A percentile compares a stretch with the other conserved stretches of the same genome.
Evolutionary conservation across 2,797 vertebrate species (phyloP).

Genomic region (Microctenopoma lineatum): DNA sequence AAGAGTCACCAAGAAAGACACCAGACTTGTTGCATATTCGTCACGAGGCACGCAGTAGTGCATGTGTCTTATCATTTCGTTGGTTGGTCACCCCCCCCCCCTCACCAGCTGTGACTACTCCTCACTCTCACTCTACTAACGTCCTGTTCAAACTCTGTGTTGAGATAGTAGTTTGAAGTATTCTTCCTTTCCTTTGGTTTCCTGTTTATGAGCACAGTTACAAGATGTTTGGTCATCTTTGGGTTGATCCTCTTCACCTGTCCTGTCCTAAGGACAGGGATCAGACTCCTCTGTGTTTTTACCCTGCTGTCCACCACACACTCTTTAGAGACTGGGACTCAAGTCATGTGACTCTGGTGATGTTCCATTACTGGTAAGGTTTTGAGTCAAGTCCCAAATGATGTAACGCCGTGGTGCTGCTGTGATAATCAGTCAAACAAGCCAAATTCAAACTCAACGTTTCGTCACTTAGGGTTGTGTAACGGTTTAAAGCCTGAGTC

Average conservation of each 20-base stretch:
- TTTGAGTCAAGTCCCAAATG: not conserved
- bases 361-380: not conserved
- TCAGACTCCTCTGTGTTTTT: conserved; percentile 41
- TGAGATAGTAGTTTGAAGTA: conserved; percentile 13
- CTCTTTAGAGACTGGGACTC: conserved; percentile 48
- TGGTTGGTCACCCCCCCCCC: conserved; percentile 32
- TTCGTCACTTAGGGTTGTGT: not conserved
- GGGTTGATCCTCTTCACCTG: conserved; percentile 40
- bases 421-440: conserved; percentile 1
- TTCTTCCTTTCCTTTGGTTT: conserved; percentile 26
- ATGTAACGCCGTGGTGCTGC: not conserved
- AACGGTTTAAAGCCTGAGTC: not conserved
- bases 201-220: conserved; percentile 26
- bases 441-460: not conserved
- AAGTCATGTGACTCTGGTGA: conserved; percentile 44
- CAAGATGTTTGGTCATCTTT: conserved; percentile 57
- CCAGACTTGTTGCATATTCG: conserved; percentile 24
- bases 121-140: conserved; percentile 55
- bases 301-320: conserved; percentile 33
- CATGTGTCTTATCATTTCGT: conserved; percentile 60
- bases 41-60: conserved; percentile 48
- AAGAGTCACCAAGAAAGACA: conserved; percentile 58
- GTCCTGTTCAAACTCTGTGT: conserved; percentile 38
- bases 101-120: conserved; percentile 60
- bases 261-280: conserved; percentile 27